A percentile compares a stretch with the other conserved stretches of the same genome.
Evolutionary conservation across 2,888 invertebrate species (phyloP).

Genomic region (Drosophila picticornis): DNA sequence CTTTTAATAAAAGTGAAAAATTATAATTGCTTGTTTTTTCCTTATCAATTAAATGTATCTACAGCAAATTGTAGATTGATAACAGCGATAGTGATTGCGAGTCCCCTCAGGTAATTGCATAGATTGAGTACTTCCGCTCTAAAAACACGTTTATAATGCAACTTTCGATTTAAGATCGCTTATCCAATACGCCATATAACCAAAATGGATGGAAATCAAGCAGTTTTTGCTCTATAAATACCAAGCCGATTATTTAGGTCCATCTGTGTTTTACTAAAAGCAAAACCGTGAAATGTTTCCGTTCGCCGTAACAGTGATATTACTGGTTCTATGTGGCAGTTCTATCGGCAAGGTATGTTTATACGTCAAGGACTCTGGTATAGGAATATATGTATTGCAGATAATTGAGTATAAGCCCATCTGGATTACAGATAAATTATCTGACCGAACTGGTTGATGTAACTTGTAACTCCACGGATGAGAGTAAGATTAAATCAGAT

Average conservation of each 20-base stretch:
- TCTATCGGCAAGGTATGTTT: not conserved
- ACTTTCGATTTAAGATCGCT: not conserved
- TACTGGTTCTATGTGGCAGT: not conserved
- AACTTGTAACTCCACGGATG: slow-evolving; percentile 2
- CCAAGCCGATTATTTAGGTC: not conserved
- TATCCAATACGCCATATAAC: not conserved
- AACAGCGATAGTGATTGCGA: not conserved
- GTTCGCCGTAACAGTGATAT: not conserved
- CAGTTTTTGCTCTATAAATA: not conserved
- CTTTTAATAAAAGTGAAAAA: slow-evolving; percentile 74
- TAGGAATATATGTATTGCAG: not conserved
- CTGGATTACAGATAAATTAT: not conserved
- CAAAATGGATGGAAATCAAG: not conserved
- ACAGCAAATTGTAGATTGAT: not conserved
- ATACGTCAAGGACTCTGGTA: not conserved
- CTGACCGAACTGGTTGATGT: not conserved
- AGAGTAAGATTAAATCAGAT: not conserved
- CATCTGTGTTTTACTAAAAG: not conserved
- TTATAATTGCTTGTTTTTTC: slow-evolving; percentile 2
- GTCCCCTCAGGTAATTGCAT: not conserved
- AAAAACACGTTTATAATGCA: not conserved
- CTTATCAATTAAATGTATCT: not conserved
- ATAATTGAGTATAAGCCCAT: not conserved
- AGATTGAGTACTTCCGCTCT: not conserved
- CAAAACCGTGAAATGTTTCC: not conserved